Evolutionary conservation across 2,888 invertebrate genomes (phyloP).

Genomic region (Steinernema hermaphroditum): DNA sequence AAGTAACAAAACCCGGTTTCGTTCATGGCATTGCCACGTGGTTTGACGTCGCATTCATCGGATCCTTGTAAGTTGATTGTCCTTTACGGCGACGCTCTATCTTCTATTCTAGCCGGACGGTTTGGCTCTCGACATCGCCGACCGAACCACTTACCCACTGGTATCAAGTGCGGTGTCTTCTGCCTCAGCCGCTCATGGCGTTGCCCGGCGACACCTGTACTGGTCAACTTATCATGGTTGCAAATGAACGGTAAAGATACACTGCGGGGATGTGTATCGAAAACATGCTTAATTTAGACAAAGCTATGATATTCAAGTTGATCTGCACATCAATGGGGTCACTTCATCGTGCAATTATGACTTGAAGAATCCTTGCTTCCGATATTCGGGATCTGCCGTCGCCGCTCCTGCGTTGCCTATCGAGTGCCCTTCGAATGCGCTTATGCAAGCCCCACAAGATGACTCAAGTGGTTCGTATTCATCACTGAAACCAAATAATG

Average conservation of each 20-base stretch:
- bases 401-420: neutral
- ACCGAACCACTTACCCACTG: slow-evolving; percentile 97
- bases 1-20: slow-evolving; percentile 85
- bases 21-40: slow-evolving; percentile 97
- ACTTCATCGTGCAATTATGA: slow-evolving; percentile 89
- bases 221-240: slow-evolving; percentile 83
- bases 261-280: neutral
- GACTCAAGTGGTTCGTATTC: neutral
- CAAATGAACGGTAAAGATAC: slow-evolving; percentile 79
- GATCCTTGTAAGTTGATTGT: slow-evolving; percentile 69
- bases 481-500: neutral
- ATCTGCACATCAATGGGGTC: slow-evolving; percentile 76
- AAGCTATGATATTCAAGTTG: slow-evolving; percentile 97
- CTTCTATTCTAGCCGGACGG: slow-evolving; percentile 75
- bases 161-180: slow-evolving; percentile 94
- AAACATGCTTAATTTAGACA: slow-evolving; percentile 72
- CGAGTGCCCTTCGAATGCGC: slow-evolving; percentile 1
- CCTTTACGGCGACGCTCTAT: neutral
- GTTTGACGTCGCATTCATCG: slow-evolving; percentile 94
- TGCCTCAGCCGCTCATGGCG: slow-evolving; percentile 89
- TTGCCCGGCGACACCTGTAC: slow-evolving; percentile 79
- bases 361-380: slow-evolving; percentile 95
- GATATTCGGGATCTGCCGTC: slow-evolving; percentile 89
- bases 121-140: slow-evolving; percentile 96
- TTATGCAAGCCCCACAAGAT: neutral